A percentile compares a stretch with the other conserved stretches of the same genome.
Conservation (phyloP, 2,888 invertebrate genomes). For the Ceriagrion tenellum region DNA sequence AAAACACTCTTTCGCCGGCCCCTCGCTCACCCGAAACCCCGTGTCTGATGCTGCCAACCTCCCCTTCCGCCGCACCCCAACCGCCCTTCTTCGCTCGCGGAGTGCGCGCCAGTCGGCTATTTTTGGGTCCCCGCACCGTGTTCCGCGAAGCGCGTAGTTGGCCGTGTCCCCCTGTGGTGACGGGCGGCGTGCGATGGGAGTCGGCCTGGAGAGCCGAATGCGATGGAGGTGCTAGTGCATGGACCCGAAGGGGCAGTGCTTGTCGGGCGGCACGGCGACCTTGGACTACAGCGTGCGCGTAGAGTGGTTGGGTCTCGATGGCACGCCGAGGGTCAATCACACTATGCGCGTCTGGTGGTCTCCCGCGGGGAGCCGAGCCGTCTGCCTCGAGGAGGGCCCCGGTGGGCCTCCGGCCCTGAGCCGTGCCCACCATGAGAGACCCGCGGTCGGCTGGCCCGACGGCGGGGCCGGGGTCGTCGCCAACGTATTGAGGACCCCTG, state of each 20-base stretch:
- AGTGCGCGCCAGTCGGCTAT: constrained; percentile 19
- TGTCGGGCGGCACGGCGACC: constrained; percentile 53
- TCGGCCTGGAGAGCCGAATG: constrained; percentile 4
- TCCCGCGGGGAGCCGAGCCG: constrained; percentile 68
- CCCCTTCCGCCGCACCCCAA: constrained; percentile 52
- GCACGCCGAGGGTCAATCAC: constrained; percentile 70
- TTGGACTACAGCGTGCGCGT: constrained; percentile 71
- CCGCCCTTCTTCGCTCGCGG: not conserved
- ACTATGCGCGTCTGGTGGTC: constrained; percentile 69
- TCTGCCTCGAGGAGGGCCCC: constrained; percentile 68
- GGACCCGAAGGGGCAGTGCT: constrained; percentile 58
- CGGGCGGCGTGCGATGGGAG: not conserved
- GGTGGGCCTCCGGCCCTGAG: not conserved
- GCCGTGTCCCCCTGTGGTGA: constrained; percentile 45
- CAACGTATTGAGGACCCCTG: not conserved
- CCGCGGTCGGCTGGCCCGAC: constrained; percentile 68
- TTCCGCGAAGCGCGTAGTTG: constrained; percentile 57
- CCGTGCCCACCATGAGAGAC: constrained; percentile 36
- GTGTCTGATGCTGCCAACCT: not conserved
- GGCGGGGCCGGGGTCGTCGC: constrained; percentile 67
- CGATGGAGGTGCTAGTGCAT: constrained; percentile 69
- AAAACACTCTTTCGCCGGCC: not conserved
- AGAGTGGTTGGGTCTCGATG: constrained; percentile 72
- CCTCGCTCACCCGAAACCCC: not conserved
- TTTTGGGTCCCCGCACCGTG: constrained; percentile 36